These are phyloP conservation scores for Zeus faber DNA, from an alignment of 2,113 vertebrate species.

Conservation along the genomic window DNA sequence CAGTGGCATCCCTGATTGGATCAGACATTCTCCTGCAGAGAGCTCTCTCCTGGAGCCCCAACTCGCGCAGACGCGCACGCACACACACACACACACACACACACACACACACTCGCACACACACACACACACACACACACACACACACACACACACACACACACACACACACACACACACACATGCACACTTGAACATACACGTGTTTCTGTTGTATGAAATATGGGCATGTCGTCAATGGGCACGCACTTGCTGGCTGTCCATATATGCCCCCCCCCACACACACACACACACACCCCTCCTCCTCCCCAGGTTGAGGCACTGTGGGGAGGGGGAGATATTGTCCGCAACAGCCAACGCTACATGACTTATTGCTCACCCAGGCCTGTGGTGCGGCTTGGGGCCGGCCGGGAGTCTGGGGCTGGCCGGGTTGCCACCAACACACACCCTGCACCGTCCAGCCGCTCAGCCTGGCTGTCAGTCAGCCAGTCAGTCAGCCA, in stretches of 20 bases:
- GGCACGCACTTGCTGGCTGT: no score
- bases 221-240: no score
- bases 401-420: slow-evolving; percentile 35
- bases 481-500: no score
- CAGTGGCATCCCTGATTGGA: slow-evolving; percentile 49
- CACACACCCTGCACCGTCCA: slow-evolving; percentile 9
- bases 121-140: slow-evolving; percentile 15
- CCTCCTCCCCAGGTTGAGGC: slow-evolving; percentile 9
- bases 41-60: slow-evolving; percentile 23
- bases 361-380: slow-evolving; percentile 54
- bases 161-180: background rate
- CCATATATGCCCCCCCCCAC: slow-evolving; percentile 1
- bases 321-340: slow-evolving; percentile 17
- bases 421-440: slow-evolving; percentile 12
- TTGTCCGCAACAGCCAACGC: slow-evolving; percentile 22
- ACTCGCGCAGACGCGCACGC: slow-evolving; percentile 5
- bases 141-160: slow-evolving; percentile 10
- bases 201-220: slow-evolving; percentile 1
- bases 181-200: background rate
- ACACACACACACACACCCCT: background rate
- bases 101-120: slow-evolving; percentile 1
- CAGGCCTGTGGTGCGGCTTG: slow-evolving; percentile 43
- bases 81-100: background rate
- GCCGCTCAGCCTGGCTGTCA: slow-evolving; percentile 44
- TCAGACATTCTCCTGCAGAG: slow-evolving; percentile 55